Conservation (phyloP, 2,113 vertebrate species). For the Phyllopteryx taeniolatus region DNA sequence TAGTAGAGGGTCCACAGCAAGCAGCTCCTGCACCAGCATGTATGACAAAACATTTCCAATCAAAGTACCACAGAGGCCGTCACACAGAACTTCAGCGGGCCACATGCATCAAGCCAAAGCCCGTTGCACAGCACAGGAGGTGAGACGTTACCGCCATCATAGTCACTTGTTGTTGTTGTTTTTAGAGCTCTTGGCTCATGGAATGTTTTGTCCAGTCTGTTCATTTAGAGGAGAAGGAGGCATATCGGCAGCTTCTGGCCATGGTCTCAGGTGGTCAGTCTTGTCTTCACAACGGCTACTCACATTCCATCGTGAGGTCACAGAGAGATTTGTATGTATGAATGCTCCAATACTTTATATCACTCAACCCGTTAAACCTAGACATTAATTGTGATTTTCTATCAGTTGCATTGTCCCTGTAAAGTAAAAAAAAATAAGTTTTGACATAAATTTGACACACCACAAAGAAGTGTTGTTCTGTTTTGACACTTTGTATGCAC, state of each 20-base stretch:
- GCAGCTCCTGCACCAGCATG: slow-evolving; percentile 58
- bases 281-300: slow-evolving; percentile 61
- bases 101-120: slow-evolving; percentile 30
- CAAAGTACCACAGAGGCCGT: slow-evolving; percentile 68
- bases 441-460: too few relatives aligned
- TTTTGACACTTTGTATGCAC: too few relatives aligned
- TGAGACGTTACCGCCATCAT: slow-evolving; percentile 29
- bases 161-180: not conserved
- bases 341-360: not conserved
- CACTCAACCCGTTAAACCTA: not conserved
- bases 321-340: slow-evolving; percentile 76
- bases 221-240: slow-evolving; percentile 85
- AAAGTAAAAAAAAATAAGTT: too few relatives aligned
- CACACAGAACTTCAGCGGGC: slow-evolving; percentile 57
- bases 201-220: slow-evolving; percentile 75
- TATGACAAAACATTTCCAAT: slow-evolving; percentile 77
- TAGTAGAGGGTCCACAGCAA: slow-evolving; percentile 31
- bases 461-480: too few relatives aligned
- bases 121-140: slow-evolving; percentile 73
- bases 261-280: slow-evolving; percentile 82
- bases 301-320: slow-evolving; percentile 64
- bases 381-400: too few relatives aligned
- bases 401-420: too few relatives aligned
- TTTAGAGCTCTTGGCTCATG: not conserved
- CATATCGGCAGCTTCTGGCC: slow-evolving; percentile 88